Percentiles rank a stretch among this genome's conserved stretches.
phyloP scores from a whole-genome alignment of 2,113 vertebrate genomes.

The Tachysurus fulvidraco region DNA sequence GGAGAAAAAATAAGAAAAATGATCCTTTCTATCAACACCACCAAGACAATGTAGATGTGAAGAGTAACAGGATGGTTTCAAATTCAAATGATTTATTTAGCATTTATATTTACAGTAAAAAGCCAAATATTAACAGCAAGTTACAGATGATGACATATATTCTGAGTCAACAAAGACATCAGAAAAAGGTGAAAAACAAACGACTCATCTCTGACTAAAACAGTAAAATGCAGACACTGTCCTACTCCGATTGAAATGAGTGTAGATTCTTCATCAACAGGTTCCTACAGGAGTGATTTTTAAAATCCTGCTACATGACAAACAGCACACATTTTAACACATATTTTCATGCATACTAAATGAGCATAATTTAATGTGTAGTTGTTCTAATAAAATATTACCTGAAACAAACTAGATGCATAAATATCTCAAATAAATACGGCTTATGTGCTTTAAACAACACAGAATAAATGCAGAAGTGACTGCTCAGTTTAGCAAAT shows the following conservation, averaged over 20 bases:
- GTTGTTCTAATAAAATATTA: not conserved
- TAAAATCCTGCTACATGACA: not conserved
- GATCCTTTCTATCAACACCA: not conserved
- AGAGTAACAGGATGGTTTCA: not conserved
- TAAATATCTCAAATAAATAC: not conserved
- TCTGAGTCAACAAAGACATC: not conserved
- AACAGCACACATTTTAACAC: not conserved
- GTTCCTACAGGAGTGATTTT: not conserved
- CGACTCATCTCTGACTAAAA: not conserved
- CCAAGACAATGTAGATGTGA: not conserved
- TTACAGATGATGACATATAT: not conserved
- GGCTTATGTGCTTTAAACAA: not conserved
- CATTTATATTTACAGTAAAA: slow-evolving; percentile 26
- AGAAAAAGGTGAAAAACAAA: slow-evolving; percentile 9
- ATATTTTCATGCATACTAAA: not conserved
- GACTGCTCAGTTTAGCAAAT: not conserved
- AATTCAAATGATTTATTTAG: not conserved
- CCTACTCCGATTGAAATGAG: not conserved
- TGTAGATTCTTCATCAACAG: not conserved
- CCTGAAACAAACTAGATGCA: not conserved
- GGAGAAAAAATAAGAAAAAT: not conserved
- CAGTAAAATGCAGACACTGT: not conserved
- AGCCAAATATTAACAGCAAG: not conserved
- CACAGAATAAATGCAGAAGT: not conserved
- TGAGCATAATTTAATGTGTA: not conserved